Base-by-base conservation (phyloP, 2,888 invertebrate species). In the Ligdia adustata region DNA sequence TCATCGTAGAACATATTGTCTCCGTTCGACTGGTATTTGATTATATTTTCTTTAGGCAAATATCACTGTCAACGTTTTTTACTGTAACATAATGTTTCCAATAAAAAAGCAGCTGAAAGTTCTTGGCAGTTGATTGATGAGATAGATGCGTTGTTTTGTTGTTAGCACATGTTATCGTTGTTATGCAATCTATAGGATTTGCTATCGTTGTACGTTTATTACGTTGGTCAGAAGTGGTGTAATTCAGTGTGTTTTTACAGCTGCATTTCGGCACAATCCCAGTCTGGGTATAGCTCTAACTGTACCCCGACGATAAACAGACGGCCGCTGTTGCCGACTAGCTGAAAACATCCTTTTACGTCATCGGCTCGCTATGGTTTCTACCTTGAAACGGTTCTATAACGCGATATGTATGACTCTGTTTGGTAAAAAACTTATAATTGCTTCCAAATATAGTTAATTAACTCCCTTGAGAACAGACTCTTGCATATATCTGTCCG, bases 341-440 rank as follows among this genome's bases (percentile, higher is more conserved):
- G 87, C 81, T 85, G 87, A 88, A 89, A 88, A 89, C 89, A 89
- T 89, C 89, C 89, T 90, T 89, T 89, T 89, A 88, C 89, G 88
- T 89, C 88, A 90, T 85, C 87, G 62, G 64, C 75, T 72, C 73
- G 77, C 75, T 80, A 82, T 81, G 82, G 82, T 69, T 80, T 69
- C 70, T 64, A 65, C 76, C 69, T 69, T 69, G 69, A 72, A 53
- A 49, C 40, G 37, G 44, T 49, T 67, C 66, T 70, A 61, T 64
- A 67, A 57, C 60, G 55, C 62, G 62, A 48, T 58, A 61, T 60
- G 55, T 60, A 60, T 66, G 64, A 60, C 74, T 74, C 59, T 60
- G 64, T 69, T 69, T 69, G 72, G 68, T 62, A 59, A 59, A 62
- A 56, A 45, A 54, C 50, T 18, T 12, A 3, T n/a, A 28, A 34